Conservation (phyloP, 2,797 vertebrate species). For the Pangasius mekongensis region DNA sequence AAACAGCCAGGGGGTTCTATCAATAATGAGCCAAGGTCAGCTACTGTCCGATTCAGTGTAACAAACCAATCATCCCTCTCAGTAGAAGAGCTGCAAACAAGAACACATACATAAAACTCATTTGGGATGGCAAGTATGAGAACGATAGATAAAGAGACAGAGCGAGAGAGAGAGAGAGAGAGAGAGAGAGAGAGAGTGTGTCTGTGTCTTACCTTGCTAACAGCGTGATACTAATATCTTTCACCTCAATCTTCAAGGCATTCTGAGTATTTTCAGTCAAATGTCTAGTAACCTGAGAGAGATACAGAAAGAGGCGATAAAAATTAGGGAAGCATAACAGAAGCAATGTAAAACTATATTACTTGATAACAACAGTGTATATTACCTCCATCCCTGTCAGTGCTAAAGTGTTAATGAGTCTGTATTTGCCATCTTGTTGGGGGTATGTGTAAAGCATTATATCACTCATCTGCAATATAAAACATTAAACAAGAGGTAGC, state of each 20-base stretch:
- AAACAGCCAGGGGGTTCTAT: constrained; percentile 54
- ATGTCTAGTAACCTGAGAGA: constrained; percentile 84
- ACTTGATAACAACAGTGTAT: not conserved
- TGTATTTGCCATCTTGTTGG: constrained; percentile 94
- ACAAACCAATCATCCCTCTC: constrained; percentile 95
- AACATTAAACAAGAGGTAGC: not conserved
- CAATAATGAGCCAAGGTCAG: constrained; percentile 67
- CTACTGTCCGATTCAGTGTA: constrained; percentile 83
- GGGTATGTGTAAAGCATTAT: constrained; percentile 94
- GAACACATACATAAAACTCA: constrained; percentile 14
- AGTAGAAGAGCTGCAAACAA: constrained; percentile 82
- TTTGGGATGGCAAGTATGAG: not conserved
- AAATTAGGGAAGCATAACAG: not conserved
- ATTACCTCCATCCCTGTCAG: constrained; percentile 88
- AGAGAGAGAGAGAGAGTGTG: not conserved
- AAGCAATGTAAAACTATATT: not conserved
- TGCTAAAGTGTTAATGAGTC: constrained; percentile 85
- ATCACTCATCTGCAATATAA: constrained; percentile 87
- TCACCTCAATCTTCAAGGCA: constrained; percentile 85
- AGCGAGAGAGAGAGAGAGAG: not conserved
- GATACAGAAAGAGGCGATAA: not conserved
- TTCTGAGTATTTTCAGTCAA: constrained; percentile 84
- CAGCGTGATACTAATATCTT: constrained; percentile 84
- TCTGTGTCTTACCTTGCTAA: constrained; percentile 83
- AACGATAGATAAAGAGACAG: not conserved